Evolutionary conservation across 2,797 vertebrate species (phyloP), one percentile per base, ranked within the genome.

Genomic region (Peromyscus attwateri): DNA sequence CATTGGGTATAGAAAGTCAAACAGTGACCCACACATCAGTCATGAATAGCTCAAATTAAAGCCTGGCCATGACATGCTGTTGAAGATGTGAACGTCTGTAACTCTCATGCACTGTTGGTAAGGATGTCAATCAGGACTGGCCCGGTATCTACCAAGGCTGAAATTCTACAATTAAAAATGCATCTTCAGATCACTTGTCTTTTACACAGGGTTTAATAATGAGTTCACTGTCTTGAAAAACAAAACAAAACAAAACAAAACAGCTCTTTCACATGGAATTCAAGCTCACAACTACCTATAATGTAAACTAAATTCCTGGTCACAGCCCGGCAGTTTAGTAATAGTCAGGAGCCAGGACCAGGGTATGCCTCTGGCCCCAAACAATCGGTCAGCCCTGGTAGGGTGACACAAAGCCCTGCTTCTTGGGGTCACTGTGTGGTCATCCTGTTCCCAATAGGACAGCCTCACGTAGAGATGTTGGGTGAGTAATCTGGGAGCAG

Each of bases 141-240:
- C 64, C 70, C 73, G 70, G 49, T 64, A 43, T 70, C 75, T 92
- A 70, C 40, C 79, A 52, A 75, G 49, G n/a, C 29, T 71, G 27
- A 77, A 84, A 81, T 90, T 52, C 55, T 55, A 94, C 87, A 93
- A 96, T 84, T 90, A 84, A 71, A 94, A 88, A 64, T 1, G 19
- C 49, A 81, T 66, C 37, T 55, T 84, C 34, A 66, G 17, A 60
- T 46, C 70, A 64, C 19, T 49, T 62, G 9, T 37, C 19, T 66
- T 94, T 97, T 70, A 89, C 79, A 85, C 52, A 89, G 46, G 52
- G n/a, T n/a, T 49, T 82, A 88, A 94, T 94, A 95, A 55, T 49
- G 29, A 96, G 88, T 94, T 75, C 90, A 27, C 76, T 77, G 4
- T 83, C 43, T 82, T 94, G 64, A 46, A 55, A 55, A 43, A 81